Evolutionary conservation across 2,113 vertebrate genomes (phyloP), one percentile per base, ranked within the genome.

Genomic region (Acanthisitta chloris): DNA sequence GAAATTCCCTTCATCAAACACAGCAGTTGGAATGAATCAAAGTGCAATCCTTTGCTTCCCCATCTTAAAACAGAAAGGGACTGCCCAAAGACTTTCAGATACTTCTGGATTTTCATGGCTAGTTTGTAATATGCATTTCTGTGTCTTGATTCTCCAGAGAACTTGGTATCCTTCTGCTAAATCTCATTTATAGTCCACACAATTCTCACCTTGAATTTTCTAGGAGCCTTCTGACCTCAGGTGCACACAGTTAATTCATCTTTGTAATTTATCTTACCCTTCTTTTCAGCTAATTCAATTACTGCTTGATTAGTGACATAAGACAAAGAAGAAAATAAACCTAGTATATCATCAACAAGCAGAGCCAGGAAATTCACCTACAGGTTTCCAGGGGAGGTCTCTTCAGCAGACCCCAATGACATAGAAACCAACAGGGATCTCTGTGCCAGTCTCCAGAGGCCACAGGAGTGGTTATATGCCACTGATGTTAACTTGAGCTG

Each of bases 221-320:
- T 42, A 52, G 69, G 48, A 64, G 79, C 40, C 48, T 78, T 57
- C 82, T 90, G 88, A 93, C 72, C 76, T 77, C 79, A 88, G 59
- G 64, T 88, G 48, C 51, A 64, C 43, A 86, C 40, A 86, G 69
- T 40, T 89, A 74, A 86, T 89, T 95, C 86, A 58, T 66, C 86
- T 46, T 34, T 7, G 1, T 73, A 86, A 93, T 88, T 92, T 70
- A 78, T 92, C 92, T 86, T 69, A 57, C 8, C 67, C 82, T 86
- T 84, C 82, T 93, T 88, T 74, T 55, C 71, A 93, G 59, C 51
- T 94, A 96, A 92, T 92, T 95, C 76, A 94, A 88, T 93, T 96
- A 92, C 77, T 78, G 58, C 79, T 81, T 90, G 59, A 90, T 95
- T 86, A 96, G 80, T 6, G 36, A 81, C n/a, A 81, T 38, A 26